Base-by-base conservation (phyloP, 2,888 invertebrate species). In the Diogma glabrata region DNA sequence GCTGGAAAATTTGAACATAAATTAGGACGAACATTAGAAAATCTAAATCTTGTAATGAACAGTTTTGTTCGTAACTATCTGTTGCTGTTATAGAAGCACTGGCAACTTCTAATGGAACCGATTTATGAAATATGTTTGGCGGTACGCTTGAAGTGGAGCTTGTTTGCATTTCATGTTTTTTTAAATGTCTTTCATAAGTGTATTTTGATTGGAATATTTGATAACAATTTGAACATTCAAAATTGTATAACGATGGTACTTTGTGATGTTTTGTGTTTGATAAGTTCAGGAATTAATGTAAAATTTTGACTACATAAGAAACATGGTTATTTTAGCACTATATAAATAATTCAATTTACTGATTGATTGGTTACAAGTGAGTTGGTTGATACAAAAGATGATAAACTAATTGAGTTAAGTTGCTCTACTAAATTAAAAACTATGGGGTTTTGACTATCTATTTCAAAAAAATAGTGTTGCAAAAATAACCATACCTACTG, bases 341-440 rank as follows among this genome's bases (percentile, higher is more conserved):
- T n/a, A n/a, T n/a, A n/a, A n/a, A n/a, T n/a, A n/a, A n/a, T n/a
- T n/a, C n/a, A n/a, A n/a, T n/a, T n/a, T n/a, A n/a, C n/a, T n/a
- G n/a, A n/a, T n/a, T n/a, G n/a, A n/a, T n/a, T n/a, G n/a, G n/a
- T n/a, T n/a, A n/a, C n/a, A n/a, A n/a, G n/a, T n/a, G n/a, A n/a
- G n/a, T n/a, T n/a, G n/a, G n/a, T n/a, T n/a, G n/a, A n/a, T n/a
- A n/a, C n/a, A n/a, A n/a, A n/a, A n/a, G n/a, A n/a, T n/a, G n/a
- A n/a, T n/a, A n/a, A n/a, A n/a, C n/a, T n/a, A n/a, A n/a, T n/a
- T n/a, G n/a, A n/a, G n/a, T n/a, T n/a, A n/a, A n/a, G n/a, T 33
- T 38, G 38, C 19, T 38, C 38, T 38, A 38, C 38, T 38, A 38
- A 38, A 38, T 38, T 38, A 16, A 38, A 38, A 38, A 38, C 10